phyloP scores from a whole-genome alignment of 2,888 invertebrate species.

The Campoplex capitator region DNA sequence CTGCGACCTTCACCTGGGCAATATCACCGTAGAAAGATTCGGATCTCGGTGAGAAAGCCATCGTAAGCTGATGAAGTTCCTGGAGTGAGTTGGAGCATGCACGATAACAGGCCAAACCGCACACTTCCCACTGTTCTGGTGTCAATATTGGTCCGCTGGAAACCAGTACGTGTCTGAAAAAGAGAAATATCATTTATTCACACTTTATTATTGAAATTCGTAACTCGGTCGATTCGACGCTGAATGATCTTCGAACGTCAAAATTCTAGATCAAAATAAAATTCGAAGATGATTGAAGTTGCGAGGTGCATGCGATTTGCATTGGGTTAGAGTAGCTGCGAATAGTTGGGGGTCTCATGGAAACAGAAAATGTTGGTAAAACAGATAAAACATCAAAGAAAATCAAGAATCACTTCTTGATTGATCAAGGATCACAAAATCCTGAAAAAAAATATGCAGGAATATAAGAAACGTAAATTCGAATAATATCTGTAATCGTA shows the following conservation, averaged over 20 bases:
- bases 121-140: constrained; percentile 94
- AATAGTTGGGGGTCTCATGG: too few species aligned
- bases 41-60: constrained; percentile 95
- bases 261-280: too few species aligned
- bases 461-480: neutral
- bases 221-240: neutral
- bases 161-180: constrained; percentile 90
- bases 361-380: too few species aligned
- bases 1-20: constrained; percentile 97
- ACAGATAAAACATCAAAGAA: too few species aligned
- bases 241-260: neutral
- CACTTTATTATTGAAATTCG: neutral
- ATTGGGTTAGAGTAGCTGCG: too few species aligned
- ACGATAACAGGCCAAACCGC: constrained; percentile 92
- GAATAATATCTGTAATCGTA: neutral
- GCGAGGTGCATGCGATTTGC: too few species aligned
- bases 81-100: constrained; percentile 95
- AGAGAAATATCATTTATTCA: neutral
- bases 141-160: constrained; percentile 93
- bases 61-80: constrained; percentile 94
- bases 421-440: neutral
- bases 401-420: too few species aligned
- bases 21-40: constrained; percentile 97
- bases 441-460: neutral
- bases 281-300: too few species aligned